Conservation (phyloP, 2,888 invertebrate genomes). For the Drosophila nr. perissopoda region DNA sequence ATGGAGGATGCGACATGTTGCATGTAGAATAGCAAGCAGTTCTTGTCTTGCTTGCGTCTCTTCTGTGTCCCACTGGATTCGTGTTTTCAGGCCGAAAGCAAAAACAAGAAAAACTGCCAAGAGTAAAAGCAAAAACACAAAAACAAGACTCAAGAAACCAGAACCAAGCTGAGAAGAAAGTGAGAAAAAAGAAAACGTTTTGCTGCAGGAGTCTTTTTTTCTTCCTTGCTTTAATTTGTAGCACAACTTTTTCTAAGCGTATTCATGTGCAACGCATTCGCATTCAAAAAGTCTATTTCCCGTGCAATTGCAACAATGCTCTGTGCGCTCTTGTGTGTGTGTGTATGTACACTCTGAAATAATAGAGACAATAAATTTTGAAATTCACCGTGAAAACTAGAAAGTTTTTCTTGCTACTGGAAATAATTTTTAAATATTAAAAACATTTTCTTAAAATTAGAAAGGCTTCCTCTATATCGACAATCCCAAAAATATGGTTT, state of each 20-base stretch:
- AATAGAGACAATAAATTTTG: background rate
- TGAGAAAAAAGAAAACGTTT: conserved; percentile 47
- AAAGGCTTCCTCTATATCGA: background rate
- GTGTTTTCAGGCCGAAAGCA: conserved; percentile 32
- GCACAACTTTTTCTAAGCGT: conserved; percentile 68
- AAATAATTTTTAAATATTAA: background rate
- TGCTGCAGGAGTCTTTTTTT: conserved; percentile 56
- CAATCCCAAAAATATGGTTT: background rate
- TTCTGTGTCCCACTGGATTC: conserved; percentile 28
- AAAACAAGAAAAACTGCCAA: conserved; percentile 36
- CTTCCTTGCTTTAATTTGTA: conserved; percentile 32
- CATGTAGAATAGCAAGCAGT: conserved; percentile 69
- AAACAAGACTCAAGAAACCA: conserved; percentile 27
- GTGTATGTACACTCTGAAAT: conserved; percentile 2
- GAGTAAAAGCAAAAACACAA: conserved; percentile 52
- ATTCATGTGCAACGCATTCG: conserved; percentile 75
- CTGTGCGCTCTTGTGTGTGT: conserved; percentile 39
- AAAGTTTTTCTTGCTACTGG: background rate
- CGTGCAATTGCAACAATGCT: conserved; percentile 77
- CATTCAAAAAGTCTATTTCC: conserved; percentile 79
- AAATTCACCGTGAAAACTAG: background rate
- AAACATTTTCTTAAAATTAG: background rate
- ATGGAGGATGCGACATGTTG: conserved; percentile 49
- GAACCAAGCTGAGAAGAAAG: conserved; percentile 23
- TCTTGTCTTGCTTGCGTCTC: conserved; percentile 38